phyloP scores from a whole-genome alignment of 2,113 vertebrate genomes.

The Lepus europaeus region DNA sequence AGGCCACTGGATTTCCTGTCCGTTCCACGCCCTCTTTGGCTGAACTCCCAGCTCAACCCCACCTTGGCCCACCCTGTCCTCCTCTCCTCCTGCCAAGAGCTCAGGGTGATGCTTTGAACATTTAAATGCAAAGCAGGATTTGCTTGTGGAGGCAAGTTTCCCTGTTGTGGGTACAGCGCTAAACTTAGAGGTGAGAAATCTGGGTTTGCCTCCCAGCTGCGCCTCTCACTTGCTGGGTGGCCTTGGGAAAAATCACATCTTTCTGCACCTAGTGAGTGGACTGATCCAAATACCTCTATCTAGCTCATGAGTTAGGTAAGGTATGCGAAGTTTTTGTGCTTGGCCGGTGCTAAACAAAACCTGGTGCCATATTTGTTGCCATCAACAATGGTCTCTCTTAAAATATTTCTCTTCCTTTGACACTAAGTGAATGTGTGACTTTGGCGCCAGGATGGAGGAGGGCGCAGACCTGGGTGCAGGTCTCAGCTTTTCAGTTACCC shows the following conservation, averaged over 20 bases:
- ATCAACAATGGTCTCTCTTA: not conserved
- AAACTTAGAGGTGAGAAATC: not conserved
- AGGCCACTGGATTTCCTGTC: constrained; percentile 58
- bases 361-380: rapidly evolving
- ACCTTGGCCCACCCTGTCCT: constrained; percentile 66
- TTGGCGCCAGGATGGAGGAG: not conserved
- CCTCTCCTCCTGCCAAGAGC: constrained; percentile 56
- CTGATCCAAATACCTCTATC: rapidly evolving
- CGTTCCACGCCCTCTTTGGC: constrained; percentile 42
- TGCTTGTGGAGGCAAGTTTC: not conserved
- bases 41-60: constrained; percentile 43
- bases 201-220: not conserved
- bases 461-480: rapidly evolving
- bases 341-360: not conserved
- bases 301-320: rapidly evolving
- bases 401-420: not conserved
- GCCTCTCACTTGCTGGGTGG: not conserved
- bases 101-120: not conserved
- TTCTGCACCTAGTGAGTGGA: not conserved
- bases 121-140: not conserved
- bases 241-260: not conserved
- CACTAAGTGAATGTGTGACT: not conserved
- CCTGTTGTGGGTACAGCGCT: not conserved
- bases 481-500: not conserved
- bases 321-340: not conserved